These are phyloP conservation scores for Sula dactylatra DNA, from an alignment of 2,113 vertebrate genomes.

Conservation along the genomic window DNA sequence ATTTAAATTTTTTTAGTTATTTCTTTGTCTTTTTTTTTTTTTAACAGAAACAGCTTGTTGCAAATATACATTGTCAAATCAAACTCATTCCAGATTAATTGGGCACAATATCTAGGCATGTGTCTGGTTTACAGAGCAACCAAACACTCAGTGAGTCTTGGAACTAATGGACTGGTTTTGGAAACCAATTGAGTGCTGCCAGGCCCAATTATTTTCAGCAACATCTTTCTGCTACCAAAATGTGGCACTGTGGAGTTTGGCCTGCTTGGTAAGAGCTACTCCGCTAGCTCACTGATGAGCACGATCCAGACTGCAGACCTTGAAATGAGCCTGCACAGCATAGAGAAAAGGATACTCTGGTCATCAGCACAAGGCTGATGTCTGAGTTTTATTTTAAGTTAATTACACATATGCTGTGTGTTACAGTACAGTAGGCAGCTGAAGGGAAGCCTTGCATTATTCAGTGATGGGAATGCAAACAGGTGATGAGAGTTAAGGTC, in stretches of 20 bases:
- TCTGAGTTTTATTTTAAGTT: background rate
- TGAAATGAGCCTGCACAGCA: background rate
- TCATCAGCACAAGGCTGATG: background rate
- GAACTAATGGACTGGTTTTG: conserved; percentile 61
- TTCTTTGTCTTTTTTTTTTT: background rate
- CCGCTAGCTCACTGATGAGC: conserved; percentile 38
- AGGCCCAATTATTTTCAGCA: conserved; percentile 81
- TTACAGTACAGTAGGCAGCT: background rate
- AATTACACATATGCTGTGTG: background rate
- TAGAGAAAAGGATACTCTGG: background rate
- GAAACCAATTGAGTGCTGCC: conserved; percentile 66
- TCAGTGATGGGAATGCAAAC: background rate
- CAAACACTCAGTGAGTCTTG: conserved; percentile 47
- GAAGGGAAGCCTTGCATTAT: background rate
- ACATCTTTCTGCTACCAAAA: conserved; percentile 72
- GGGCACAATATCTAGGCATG: conserved; percentile 70
- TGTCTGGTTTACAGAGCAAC: conserved; percentile 59
- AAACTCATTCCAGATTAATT: conserved; percentile 70
- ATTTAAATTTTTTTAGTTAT: background rate
- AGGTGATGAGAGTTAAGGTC: background rate
- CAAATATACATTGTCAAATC: conserved; percentile 10
- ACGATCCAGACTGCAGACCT: background rate
- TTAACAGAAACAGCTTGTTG: conserved; percentile 39
- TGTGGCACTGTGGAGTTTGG: conserved; percentile 69
- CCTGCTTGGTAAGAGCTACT: conserved; percentile 17